These are phyloP conservation scores for Brachypodius melanocephalos DNA, from an alignment of 2,113 vertebrate genomes.

Conservation along the genomic window DNA sequence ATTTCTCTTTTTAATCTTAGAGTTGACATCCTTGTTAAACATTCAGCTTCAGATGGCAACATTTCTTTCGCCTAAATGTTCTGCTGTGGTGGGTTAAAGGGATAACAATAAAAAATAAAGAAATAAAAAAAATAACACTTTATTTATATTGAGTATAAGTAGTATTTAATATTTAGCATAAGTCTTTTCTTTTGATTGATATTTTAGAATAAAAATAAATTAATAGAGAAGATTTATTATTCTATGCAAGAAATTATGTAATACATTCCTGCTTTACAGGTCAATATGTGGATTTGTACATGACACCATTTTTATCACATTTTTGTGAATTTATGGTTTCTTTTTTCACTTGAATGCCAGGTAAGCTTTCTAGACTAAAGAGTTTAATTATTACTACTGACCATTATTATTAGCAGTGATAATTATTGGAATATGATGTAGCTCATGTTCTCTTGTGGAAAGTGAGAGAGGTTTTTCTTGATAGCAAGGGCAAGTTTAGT, in stretches of 20 bases:
- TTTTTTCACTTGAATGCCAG: not conserved
- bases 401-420: not conserved
- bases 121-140: too few relatives aligned
- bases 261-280: not conserved
- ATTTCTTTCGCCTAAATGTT: not conserved
- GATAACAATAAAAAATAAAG: not conserved
- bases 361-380: not conserved
- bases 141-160: too few relatives aligned
- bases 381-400: not conserved
- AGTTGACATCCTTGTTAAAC: not conserved
- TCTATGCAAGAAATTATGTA: not conserved
- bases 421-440: not conserved
- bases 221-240: not conserved
- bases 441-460: not conserved
- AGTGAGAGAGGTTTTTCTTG: not conserved
- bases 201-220: constrained; percentile 15
- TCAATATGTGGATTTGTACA: not conserved
- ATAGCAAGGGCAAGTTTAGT: not conserved
- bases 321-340: not conserved
- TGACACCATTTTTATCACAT: not conserved
- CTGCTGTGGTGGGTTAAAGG: not conserved
- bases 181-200: constrained; percentile 11
- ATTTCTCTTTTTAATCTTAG: not conserved
- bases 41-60: not conserved
- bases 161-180: too few relatives aligned